phyloP scores from a whole-genome alignment of 2,797 vertebrate genomes.

The Gymnothorax javanicus region DNA sequence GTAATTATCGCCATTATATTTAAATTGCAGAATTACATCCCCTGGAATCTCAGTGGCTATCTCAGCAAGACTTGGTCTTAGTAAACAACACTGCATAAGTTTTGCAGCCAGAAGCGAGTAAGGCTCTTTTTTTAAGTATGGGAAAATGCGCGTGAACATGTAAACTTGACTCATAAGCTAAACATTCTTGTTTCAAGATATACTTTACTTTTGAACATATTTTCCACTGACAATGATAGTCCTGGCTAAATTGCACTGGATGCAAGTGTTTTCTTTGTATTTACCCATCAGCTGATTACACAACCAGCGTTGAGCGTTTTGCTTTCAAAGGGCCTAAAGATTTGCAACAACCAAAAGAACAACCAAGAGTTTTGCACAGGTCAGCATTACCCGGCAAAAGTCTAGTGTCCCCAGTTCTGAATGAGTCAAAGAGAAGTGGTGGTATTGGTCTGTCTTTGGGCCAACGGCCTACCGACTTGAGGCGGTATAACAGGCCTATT shows the following conservation, averaged over 20 bases:
- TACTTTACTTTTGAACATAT: neutral
- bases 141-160: neutral
- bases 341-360: neutral
- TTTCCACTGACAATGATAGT: neutral
- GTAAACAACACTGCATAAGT: constrained; percentile 1
- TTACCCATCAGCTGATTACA: neutral
- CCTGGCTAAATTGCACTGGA: neutral
- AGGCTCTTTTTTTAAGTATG: neutral
- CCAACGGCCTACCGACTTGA: neutral
- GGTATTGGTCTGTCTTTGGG: neutral
- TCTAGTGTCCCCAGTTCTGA: neutral
- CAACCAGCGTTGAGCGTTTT: neutral
- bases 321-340: neutral
- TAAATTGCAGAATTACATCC: neutral
- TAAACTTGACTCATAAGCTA: neutral
- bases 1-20: neutral
- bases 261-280: neutral
- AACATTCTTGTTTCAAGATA: neutral
- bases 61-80: neutral
- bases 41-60: neutral
- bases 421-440: neutral
- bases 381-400: neutral
- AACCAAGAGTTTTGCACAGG: neutral
- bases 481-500: neutral
- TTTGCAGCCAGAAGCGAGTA: neutral